Base-by-base conservation (phyloP, 2,113 vertebrate species). In the Hippocampus barbouri region DNA sequence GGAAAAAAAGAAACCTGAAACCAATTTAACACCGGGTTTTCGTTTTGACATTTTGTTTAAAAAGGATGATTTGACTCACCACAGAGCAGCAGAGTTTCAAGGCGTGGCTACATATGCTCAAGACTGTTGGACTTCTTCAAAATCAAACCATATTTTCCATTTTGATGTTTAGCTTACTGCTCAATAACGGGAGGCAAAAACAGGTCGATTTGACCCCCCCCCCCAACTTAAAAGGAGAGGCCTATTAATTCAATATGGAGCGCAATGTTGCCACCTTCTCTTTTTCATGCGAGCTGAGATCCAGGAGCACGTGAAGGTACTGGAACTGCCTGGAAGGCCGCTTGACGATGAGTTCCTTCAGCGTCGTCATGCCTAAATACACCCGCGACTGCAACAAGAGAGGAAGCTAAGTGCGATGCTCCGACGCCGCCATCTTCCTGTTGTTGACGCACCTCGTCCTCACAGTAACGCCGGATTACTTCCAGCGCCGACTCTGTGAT, bases 261-360 rank as follows among this genome's bases (percentile, higher is more conserved):
- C 7, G 4, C 0, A 10, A 40, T 8, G 23, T 27, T 2, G 0
- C 60, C 47, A 97, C 96, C 94, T 97, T 97, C 82, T 97, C 96
- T 76, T 97, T 97, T 68, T 98, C 95, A 0, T 97, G 95, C 1
- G 96, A 98, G 91, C 96, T 97, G 79, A 98, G 94, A 77, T 98
- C 95, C 57, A 98, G 89, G 4, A 98, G 92, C 0, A 98, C 95
- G 0, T 98, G 96, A 53, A 98, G 93, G 56, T 97, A 98, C 89
- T 98, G 96, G 80, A 97, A 96, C 91, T 98, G 95, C 65, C 95
- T 90, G 0, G 94, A 95, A 0, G 96, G 96, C 0, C 96, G 91
- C 73, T 95, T 97, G 81, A 96, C 81, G 76, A 98, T 96, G n/a
- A 98, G 93, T 84, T 98, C 96, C 12, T 95, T 93, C 41, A 98